These are phyloP conservation scores for Thalassoma bifasciatum DNA, from an alignment of 2,113 vertebrate species.

Conservation along the genomic window DNA sequence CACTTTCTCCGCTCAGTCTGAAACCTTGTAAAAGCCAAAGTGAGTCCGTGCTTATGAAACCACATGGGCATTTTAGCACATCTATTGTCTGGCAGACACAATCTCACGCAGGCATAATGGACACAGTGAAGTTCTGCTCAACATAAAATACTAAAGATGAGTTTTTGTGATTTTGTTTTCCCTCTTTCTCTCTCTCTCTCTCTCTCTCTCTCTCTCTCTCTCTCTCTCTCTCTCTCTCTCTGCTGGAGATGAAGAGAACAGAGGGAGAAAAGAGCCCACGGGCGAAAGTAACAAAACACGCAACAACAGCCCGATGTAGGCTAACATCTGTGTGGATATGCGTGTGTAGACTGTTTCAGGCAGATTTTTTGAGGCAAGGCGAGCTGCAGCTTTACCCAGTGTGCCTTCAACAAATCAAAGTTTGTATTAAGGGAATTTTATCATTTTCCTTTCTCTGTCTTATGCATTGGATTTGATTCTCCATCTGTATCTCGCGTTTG, in stretches of 20 bases:
- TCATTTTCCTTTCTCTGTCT: slow-evolving; percentile 44
- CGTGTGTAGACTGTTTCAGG: slow-evolving; percentile 29
- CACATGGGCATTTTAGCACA: slow-evolving; percentile 5
- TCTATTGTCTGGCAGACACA: slow-evolving; percentile 18
- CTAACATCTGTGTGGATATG: slow-evolving; percentile 58
- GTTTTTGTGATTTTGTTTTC: neutral
- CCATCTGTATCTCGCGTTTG: slow-evolving; percentile 41
- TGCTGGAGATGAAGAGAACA: slow-evolving; percentile 54
- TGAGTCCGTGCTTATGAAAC: slow-evolving; percentile 20
- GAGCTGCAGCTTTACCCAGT: slow-evolving; percentile 54
- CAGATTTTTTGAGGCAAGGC: slow-evolving; percentile 7
- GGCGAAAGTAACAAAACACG: slow-evolving; percentile 71
- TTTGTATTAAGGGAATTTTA: slow-evolving; percentile 1
- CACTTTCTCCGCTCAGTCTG: slow-evolving; percentile 26
- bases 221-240: neutral
- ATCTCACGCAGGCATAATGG: slow-evolving; percentile 50
- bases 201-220: slow-evolving; percentile 2
- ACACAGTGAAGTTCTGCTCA: slow-evolving; percentile 40
- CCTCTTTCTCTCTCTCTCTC: no score
- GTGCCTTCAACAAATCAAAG: slow-evolving; percentile 31
- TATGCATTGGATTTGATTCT: slow-evolving; percentile 12
- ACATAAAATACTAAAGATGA: slow-evolving; percentile 55
- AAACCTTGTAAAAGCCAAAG: slow-evolving; percentile 35
- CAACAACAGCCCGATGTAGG: slow-evolving; percentile 59
- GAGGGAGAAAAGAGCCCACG: slow-evolving; percentile 62